Conservation (phyloP, 2,888 invertebrate species). For the Caenorhabditis becei region DNA sequence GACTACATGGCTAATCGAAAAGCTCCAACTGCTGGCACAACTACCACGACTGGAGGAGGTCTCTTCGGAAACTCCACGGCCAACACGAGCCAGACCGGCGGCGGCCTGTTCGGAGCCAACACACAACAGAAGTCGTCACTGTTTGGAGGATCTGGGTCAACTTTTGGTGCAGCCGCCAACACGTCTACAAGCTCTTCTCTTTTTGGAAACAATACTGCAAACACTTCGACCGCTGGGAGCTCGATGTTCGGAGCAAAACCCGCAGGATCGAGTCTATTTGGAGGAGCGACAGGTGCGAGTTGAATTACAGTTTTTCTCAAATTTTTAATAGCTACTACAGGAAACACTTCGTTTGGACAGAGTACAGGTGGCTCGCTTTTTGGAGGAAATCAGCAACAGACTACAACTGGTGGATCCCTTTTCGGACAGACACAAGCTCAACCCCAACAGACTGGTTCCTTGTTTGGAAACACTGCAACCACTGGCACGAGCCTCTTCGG, state of each 20-base stretch:
- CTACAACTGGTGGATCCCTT: constrained; percentile 82
- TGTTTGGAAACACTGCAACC: constrained; percentile 38
- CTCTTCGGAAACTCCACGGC: constrained; percentile 62
- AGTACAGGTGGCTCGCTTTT: constrained; percentile 56
- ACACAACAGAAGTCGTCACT: constrained; percentile 60
- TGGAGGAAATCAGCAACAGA: constrained; percentile 30
- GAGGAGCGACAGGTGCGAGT: constrained; percentile 17
- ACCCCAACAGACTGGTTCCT: constrained; percentile 26
- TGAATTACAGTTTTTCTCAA: neutral
- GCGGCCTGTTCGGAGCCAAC: constrained; percentile 80
- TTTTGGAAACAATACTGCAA: constrained; percentile 61
- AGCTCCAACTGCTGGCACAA: constrained; percentile 83
- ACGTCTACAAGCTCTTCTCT: constrained; percentile 45
- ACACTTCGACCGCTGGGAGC: constrained; percentile 40
- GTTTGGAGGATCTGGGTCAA: constrained; percentile 58
- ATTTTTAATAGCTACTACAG: constrained; percentile 22
- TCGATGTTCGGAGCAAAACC: constrained; percentile 69
- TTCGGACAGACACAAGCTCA: constrained; percentile 82
- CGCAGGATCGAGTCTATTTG: constrained; percentile 22
- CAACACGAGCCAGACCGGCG: constrained; percentile 54
- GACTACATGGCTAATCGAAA: constrained; percentile 94
- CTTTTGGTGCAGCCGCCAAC: constrained; percentile 42
- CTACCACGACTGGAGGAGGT: constrained; percentile 64
- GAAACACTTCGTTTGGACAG: constrained; percentile 34
- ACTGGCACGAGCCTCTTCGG: constrained; percentile 61